Conservation (phyloP, 2,113 vertebrate species). For the Coturnix japonica region DNA sequence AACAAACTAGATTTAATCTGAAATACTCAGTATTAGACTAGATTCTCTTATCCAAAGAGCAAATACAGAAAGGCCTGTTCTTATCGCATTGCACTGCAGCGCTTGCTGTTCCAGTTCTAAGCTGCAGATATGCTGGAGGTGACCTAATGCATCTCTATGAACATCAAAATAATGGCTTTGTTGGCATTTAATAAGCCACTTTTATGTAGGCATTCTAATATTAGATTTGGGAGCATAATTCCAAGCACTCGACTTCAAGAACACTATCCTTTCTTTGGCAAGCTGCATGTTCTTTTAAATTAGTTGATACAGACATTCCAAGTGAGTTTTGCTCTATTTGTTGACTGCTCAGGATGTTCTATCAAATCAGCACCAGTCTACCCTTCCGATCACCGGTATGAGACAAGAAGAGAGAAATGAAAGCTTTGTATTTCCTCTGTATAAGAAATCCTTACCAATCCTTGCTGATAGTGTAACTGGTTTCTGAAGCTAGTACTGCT, state of each 20-base stretch:
- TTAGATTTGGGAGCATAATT: not conserved
- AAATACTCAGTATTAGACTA: not conserved
- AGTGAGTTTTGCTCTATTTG: not conserved
- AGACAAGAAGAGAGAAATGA: not conserved
- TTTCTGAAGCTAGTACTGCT: not conserved
- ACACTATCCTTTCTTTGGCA: not conserved
- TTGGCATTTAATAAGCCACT: not conserved
- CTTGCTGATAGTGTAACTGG: not conserved
- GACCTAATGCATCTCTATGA: not conserved
- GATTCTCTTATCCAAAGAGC: not conserved
- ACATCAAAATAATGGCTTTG: not conserved
- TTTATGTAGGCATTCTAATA: not conserved
- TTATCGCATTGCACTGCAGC: not conserved
- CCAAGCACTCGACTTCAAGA: not conserved
- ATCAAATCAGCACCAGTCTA: not conserved
- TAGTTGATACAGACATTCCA: not conserved
- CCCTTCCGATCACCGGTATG: not conserved
- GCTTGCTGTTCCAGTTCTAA: not conserved
- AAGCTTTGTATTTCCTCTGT: not conserved
- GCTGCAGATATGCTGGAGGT: not conserved
- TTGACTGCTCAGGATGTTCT: not conserved
- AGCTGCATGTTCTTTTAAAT: not conserved
- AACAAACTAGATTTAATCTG: not conserved
- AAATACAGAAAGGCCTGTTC: not conserved
- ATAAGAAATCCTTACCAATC: not conserved